Evolutionary conservation across 2,797 vertebrate species (phyloP), one percentile per base, ranked within the genome.

Genomic region (Pogonophryne albipinna): DNA sequence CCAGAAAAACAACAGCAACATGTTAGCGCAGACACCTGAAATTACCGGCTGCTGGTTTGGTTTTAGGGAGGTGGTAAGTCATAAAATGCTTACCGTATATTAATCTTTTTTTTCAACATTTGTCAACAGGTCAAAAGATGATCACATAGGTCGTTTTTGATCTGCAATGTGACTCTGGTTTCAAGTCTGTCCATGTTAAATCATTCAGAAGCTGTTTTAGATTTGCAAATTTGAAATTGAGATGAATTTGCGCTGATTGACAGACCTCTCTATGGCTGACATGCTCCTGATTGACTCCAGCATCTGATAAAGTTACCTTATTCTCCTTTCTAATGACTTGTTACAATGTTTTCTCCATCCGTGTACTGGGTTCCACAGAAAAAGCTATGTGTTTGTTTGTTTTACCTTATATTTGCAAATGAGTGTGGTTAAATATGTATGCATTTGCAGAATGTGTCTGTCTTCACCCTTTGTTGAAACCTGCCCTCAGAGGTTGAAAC

Each of bases 401-500:
- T 74, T 42, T 20, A 27, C 50, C 13, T 1, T 2, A 10, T 49
- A 10, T 45, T 20, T 71, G 66, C 74, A 41, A 51, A 57, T 49
- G 11, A 59, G 8, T 46, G 50, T 19, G 44, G 56, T 50, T 70
- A 58, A 63, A 71, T 75, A 51, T 66, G 31, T 70, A 58, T 53
- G 13, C 17, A n/a, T 72, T 49, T 53, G 55, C 17, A 63, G 27
- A 46, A 27, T 9, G 17, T 42, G 23, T 62, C 27, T 19, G 66
- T 53, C 57, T 73, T 53, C 50, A 57, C 38, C 34, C 62, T 27
- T 65, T 77, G 75, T 68, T 73, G 31, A 49, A 66, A 69, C 38
- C 47, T 1, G 60, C 65, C 61, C 8, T 47, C 31, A 62, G 55
- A 67, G 11, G 57, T 57, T 78, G 78, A 83, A 75, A 80, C 66